phyloP scores from a whole-genome alignment of 2,888 invertebrate species.

The Mythimna lalbum region DNA sequence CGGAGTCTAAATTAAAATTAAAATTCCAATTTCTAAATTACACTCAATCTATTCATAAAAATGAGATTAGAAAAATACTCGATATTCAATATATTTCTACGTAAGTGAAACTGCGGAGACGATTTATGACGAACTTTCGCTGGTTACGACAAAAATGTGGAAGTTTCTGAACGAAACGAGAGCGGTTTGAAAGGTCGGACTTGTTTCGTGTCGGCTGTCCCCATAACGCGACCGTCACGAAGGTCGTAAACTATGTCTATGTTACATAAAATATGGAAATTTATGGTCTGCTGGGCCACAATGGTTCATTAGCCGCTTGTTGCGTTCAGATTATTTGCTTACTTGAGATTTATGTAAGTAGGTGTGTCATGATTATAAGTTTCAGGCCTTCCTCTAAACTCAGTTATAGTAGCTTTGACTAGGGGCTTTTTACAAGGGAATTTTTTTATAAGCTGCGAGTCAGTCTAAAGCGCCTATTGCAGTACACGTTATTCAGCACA shows the following conservation, averaged over 20 bases:
- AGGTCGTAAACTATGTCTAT: conserved; percentile 51
- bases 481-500: too few relatives aligned
- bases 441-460: neutral
- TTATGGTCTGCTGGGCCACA: conserved; percentile 41
- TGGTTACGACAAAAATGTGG: conserved; percentile 35
- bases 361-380: neutral
- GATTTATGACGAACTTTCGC: conserved; percentile 53
- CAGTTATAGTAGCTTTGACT: too few relatives aligned
- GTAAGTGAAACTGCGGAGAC: conserved; percentile 36
- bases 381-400: neutral
- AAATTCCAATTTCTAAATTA: conserved; percentile 22
- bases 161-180: conserved; percentile 51
- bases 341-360: conserved; percentile 15
- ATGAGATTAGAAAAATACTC: conserved; percentile 13
- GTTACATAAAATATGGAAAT: conserved; percentile 49
- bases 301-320: conserved; percentile 56
- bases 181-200: conserved; percentile 40
- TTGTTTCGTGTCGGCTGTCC: conserved; percentile 51
- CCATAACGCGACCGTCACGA: conserved; percentile 49
- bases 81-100: conserved; percentile 27
- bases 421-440: too few relatives aligned
- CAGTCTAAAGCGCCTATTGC: too few relatives aligned
- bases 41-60: conserved; percentile 14
- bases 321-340: conserved; percentile 34
- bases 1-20: neutral